Conservation (phyloP, 2,113 vertebrate species). For the Myiozetetes cayanensis region DNA sequence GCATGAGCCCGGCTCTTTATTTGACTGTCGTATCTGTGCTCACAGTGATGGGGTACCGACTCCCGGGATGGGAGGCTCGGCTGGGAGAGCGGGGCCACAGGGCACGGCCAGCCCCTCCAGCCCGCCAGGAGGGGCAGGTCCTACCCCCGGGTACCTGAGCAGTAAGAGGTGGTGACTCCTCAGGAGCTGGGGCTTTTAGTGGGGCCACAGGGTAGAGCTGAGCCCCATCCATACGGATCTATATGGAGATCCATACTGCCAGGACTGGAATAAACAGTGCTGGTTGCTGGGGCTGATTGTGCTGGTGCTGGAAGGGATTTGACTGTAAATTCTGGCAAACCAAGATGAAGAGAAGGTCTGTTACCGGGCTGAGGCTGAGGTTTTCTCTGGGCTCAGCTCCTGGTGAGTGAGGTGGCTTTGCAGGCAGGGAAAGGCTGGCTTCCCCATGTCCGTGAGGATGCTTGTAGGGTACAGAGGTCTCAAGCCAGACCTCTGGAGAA, state of each 20-base stretch:
- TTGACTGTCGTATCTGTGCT: background rate
- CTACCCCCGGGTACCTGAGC: fast-evolving
- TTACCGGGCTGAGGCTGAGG: background rate
- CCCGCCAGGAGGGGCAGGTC: background rate
- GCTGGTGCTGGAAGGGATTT: background rate
- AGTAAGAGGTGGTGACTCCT: background rate
- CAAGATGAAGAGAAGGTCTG: background rate
- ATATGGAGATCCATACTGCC: fast-evolving
- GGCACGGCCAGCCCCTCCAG: fast-evolving
- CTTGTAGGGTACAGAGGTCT: background rate
- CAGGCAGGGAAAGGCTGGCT: background rate
- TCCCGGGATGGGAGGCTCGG: fast-evolving
- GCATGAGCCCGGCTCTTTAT: background rate
- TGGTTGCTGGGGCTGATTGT: background rate
- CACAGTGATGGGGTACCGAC: fast-evolving
- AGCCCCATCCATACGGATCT: background rate
- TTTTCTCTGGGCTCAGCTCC: background rate
- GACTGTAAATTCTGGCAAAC: background rate
- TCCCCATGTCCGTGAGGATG: fast-evolving
- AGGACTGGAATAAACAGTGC: background rate
- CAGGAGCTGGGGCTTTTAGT: fast-evolving
- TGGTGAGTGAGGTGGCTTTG: background rate
- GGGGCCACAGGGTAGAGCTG: background rate
- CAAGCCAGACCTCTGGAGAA: background rate
- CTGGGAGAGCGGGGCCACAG: fast-evolving